Evolutionary conservation across 2,113 vertebrate species (phyloP).

Genomic region (Candoia aspera): DNA sequence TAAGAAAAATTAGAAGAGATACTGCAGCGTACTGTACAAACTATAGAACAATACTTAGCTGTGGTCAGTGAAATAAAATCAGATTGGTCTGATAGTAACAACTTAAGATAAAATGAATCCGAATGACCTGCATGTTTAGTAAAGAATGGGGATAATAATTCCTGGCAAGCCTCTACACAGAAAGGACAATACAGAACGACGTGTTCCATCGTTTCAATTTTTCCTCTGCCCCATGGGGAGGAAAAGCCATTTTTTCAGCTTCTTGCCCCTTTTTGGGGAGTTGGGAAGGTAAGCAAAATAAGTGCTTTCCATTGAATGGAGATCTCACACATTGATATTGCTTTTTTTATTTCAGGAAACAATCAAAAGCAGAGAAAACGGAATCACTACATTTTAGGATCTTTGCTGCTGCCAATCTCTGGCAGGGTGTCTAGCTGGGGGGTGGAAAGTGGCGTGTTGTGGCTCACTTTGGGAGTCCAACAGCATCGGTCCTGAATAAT

Average conservation of each 20-base stretch:
- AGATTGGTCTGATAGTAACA: too few species aligned
- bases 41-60: too few species aligned
- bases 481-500: background rate
- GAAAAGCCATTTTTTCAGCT: background rate
- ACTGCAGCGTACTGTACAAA: too few species aligned
- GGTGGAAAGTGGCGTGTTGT: background rate
- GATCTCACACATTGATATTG: background rate
- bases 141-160: too few species aligned
- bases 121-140: too few species aligned
- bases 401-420: background rate
- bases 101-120: too few species aligned
- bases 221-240: too few species aligned
- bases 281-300: background rate
- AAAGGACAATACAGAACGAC: too few species aligned
- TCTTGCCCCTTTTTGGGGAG: background rate
- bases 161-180: too few species aligned
- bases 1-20: too few species aligned
- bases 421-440: background rate
- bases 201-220: too few species aligned
- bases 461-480: background rate
- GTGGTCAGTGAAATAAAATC: too few species aligned
- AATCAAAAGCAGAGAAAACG: background rate
- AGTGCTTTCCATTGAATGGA: background rate
- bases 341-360: background rate
- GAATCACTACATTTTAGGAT: background rate